Evolutionary conservation across 2,888 invertebrate genomes (phyloP), one percentile per base, ranked within the genome.

Genomic region (Phymatocera aterrima): DNA sequence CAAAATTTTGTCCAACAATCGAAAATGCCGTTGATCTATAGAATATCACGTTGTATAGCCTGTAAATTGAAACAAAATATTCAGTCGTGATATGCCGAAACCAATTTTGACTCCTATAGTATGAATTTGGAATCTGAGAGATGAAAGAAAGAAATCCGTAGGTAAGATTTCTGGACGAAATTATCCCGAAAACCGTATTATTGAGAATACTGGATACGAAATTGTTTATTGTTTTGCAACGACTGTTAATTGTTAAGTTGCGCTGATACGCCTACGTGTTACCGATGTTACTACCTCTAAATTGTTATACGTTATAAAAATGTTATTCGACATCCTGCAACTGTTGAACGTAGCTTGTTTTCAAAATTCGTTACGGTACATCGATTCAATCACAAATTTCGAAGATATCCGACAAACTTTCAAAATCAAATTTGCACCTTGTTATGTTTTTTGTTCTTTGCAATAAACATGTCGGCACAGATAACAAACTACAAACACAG

Each of bases 201-300:
- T n/a, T n/a, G n/a, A n/a, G 0, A 37, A 34, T 37, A 37, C 3
- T 64, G 18, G 37, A 37, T 37, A 37, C 18, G 37, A 37, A 64
- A 10, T 64, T 64, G 61, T 64, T 34, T 68, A 1, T 68, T 43
- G 68, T 68, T 48, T 34, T 21, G 83, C 83, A 83, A 82, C 81
- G 75, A 80, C 78, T 81, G 83, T 84, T 84, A 78, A 78, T 83
- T 80, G 82, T 85, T 82, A 57, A 82, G 83, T 83, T 85, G 82
- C 82, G 72, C 80, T 37, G n/a, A n/a, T n/a, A n/a, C n/a, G n/a
- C n/a, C n/a, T n/a, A n/a, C n/a, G n/a, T n/a, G 80, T 79, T 80
- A 81, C 81, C 82, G 81, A 65, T 81, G 78, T 83, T 84, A n/a
- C n/a, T n/a, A 84, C 80, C 83, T 83, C 82, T 79, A 40, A 77